These are phyloP conservation scores for Drosophila truncata DNA, from an alignment of 1,140 invertebrate genomes.

Conservation along the genomic window DNA sequence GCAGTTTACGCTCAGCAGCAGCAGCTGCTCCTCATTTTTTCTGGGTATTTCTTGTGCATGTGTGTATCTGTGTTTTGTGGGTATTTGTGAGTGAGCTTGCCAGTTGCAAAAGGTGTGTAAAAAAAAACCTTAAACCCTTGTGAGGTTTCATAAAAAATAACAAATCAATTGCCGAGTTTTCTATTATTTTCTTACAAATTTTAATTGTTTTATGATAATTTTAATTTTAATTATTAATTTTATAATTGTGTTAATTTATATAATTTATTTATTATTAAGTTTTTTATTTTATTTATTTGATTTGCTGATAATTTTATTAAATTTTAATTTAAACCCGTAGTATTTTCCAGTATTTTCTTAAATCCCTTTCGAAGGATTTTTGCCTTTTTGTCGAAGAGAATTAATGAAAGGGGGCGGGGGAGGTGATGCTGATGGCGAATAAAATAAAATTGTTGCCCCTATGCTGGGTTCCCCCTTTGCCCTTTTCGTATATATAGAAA, in stretches of 20 bases:
- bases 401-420: slow-evolving; percentile 3
- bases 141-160: no score
- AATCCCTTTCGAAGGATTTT: slow-evolving; percentile 9
- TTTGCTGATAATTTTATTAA: not conserved
- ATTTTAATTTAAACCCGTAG: not conserved
- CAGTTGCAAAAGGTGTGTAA: slow-evolving; percentile 30
- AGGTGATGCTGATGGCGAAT: slow-evolving; percentile 5
- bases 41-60: slow-evolving; percentile 6
- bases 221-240: no score
- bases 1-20: slow-evolving; percentile 28
- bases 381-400: not conserved
- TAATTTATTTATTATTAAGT: no score
- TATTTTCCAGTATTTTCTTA: not conserved
- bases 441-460: slow-evolving; percentile 10
- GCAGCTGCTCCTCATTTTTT: slow-evolving; percentile 38
- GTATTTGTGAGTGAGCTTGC: slow-evolving; percentile 14
- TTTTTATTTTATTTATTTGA: no score
- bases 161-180: not conserved
- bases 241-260: no score
- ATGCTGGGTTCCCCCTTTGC: not conserved
- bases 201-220: not conserved
- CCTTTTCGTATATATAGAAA: not conserved
- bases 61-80: slow-evolving; percentile 6
- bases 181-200: not conserved
- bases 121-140: no score